Base-by-base conservation (phyloP, 2,888 invertebrate species). In the Plusia festucae region DNA sequence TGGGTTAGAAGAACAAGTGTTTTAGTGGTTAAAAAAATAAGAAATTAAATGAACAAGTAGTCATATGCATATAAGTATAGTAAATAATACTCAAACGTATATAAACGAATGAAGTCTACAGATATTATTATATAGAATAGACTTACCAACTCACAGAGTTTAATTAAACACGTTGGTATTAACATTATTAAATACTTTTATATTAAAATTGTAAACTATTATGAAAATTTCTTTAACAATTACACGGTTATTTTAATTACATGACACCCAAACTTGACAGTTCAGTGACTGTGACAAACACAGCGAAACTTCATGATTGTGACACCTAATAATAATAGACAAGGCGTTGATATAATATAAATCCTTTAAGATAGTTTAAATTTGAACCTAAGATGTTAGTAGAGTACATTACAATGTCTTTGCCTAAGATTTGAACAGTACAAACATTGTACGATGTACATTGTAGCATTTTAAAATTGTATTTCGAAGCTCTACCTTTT, bases 131-230 rank as follows among this genome's bases (percentile, higher is more conserved):
- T 34, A 27, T 2, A 5, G 1, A 2, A 34, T 40, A 7, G 44
- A 88, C 92, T 89, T 83, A 94, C 94, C 81, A 94, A 85, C 89
- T 94, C 94, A 57, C 91, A 77, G 44, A 93, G 89, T 90, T 94
- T 94, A 60, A 94, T 91, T 68, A 93, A 73, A 85, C 94, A 94
- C 15, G 94, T 94, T 44, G 94, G 94, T 86, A 94, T 89, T 86
- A 94, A 88, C 94, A 94, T 94, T 85, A 82, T 91, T 53, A 61
- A 68, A 62, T 57, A 71, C 34, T 70, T 65, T 78, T 78, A 67
- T 71, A 71, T 69, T 76, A 71, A 83, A 76, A 68, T n/a, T 73
- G 76, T 74, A 76, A 78, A 76, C 53, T 56, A 71, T 63, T 80
- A 75, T 59, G 69, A 79, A 79, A 79, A 73, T 67, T 77, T 78